phyloP scores from a whole-genome alignment of 2,797 vertebrate species.

The Sebastes wilsoni region DNA sequence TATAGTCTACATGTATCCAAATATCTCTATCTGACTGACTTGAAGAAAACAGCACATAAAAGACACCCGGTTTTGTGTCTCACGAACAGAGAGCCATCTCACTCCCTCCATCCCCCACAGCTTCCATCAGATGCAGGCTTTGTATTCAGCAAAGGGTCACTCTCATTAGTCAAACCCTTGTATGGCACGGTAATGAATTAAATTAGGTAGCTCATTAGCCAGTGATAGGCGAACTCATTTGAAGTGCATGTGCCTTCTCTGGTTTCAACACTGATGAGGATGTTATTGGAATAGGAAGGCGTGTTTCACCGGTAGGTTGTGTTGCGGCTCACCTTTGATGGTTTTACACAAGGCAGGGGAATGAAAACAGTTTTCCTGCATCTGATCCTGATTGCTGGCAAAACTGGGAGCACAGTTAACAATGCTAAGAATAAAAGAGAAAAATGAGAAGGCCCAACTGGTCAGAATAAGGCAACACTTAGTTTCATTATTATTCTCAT shows the following conservation, averaged over 20 bases:
- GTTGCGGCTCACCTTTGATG: constrained; percentile 38
- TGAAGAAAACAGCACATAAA: background rate
- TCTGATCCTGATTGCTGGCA: constrained; percentile 21
- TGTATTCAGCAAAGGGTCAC: constrained; percentile 64
- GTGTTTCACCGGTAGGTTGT: constrained; percentile 16
- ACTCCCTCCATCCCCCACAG: background rate
- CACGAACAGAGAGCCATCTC: background rate
- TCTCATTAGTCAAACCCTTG: constrained; percentile 72
- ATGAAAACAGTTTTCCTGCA: constrained; percentile 43
- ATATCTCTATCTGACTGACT: background rate
- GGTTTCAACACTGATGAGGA: constrained; percentile 52
- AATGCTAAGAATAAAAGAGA: constrained; percentile 9
- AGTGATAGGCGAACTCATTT: constrained; percentile 64
- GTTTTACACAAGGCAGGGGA: constrained; percentile 33
- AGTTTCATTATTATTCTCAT: background rate
- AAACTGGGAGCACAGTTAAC: background rate
- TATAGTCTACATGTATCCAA: background rate
- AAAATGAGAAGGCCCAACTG: background rate
- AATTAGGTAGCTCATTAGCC: constrained; percentile 75
- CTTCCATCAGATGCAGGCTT: constrained; percentile 45
- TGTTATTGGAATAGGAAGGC: constrained; percentile 40
- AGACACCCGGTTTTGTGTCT: constrained; percentile 5
- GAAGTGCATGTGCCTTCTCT: constrained; percentile 57
- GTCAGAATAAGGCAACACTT: background rate
- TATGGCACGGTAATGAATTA: constrained; percentile 68